These are phyloP conservation scores for Cinclus cinclus DNA, from an alignment of 2,113 vertebrate genomes.

Conservation along the genomic window DNA sequence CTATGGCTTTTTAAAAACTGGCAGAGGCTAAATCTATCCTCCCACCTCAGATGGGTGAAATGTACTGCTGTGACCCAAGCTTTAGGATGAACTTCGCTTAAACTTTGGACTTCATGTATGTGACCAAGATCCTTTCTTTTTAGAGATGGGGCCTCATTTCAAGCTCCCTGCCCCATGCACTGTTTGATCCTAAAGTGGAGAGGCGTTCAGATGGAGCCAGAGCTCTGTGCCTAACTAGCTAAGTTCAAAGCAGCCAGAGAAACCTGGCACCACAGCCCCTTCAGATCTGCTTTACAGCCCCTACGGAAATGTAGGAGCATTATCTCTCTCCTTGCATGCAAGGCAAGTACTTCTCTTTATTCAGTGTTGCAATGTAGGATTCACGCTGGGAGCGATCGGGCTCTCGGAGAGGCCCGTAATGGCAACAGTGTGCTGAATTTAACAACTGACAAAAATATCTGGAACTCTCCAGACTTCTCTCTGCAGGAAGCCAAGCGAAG, in stretches of 20 bases:
- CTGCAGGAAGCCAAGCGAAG: slow-evolving; percentile 21
- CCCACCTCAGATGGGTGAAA: neutral
- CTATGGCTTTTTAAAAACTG: neutral
- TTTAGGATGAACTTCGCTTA: neutral
- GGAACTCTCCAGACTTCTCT: slow-evolving; percentile 46
- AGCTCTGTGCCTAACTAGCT: neutral
- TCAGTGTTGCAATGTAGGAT: neutral
- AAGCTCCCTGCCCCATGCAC: rapidly evolving
- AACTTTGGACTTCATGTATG: neutral
- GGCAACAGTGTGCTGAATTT: slow-evolving; percentile 38
- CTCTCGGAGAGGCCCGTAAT: neutral
- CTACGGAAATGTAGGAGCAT: neutral
- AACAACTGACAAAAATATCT: slow-evolving; percentile 41
- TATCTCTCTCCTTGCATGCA: neutral
- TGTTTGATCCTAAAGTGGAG: neutral
- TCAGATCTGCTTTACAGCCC: slow-evolving; percentile 9
- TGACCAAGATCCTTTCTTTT: neutral
- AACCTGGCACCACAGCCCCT: neutral
- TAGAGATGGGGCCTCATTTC: neutral
- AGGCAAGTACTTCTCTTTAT: neutral
- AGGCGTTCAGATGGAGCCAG: neutral
- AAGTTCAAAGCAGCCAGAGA: neutral
- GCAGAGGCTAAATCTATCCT: neutral
- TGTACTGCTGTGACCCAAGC: neutral
- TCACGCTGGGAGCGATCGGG: slow-evolving; percentile 21